Percentiles rank a stretch among this genome's conserved stretches.
Conservation (phyloP, 2,797 vertebrate genomes). For the Aphelocoma californica region DNA sequence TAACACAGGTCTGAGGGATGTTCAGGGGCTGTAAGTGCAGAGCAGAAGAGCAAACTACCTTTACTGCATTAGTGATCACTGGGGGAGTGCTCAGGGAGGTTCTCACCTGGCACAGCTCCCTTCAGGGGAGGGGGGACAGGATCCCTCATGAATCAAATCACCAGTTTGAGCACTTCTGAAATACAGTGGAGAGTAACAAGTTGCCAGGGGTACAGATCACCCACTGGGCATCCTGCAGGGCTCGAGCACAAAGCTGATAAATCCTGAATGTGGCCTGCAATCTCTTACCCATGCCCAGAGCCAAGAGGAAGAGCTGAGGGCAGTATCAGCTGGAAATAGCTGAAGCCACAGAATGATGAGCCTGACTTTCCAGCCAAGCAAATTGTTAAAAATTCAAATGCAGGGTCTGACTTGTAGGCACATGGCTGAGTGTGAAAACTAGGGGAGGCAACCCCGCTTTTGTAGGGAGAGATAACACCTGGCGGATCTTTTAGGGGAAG, state of each 20-base stretch:
- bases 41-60: background rate
- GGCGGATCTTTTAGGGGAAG: background rate
- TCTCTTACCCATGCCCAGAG: background rate
- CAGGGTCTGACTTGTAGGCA: conserved; percentile 11
- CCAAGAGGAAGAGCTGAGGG: conserved; percentile 23
- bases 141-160: background rate
- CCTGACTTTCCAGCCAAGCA: conserved; percentile 57
- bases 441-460: background rate
- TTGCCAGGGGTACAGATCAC: background rate
- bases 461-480: background rate
- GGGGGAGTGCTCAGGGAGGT: background rate
- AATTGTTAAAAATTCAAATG: conserved; percentile 45
- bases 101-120: background rate
- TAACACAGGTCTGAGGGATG: background rate
- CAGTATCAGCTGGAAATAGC: background rate
- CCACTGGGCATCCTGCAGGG: background rate
- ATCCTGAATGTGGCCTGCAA: background rate
- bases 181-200: background rate
- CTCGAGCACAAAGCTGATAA: background rate
- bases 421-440: conserved; percentile 18
- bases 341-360: background rate
- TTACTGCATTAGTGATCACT: background rate
- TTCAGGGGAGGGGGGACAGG: background rate
- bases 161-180: background rate
- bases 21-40: background rate